Percentiles rank a stretch among this genome's conserved stretches.
These are phyloP conservation scores for Chelonus formosanus DNA, from an alignment of 2,888 invertebrate species.

Conservation along the genomic window DNA sequence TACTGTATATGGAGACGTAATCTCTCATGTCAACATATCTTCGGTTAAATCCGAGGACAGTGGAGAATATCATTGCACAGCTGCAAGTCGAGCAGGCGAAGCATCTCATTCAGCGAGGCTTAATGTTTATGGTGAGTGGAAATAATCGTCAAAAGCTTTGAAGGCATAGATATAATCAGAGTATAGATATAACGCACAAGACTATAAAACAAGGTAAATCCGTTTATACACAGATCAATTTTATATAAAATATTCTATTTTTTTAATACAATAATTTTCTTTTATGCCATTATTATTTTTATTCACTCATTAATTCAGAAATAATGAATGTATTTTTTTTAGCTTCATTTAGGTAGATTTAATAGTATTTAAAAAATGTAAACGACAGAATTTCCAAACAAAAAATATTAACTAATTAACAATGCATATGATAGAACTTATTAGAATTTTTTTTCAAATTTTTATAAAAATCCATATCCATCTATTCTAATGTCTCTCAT, in stretches of 20 bases:
- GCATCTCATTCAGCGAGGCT: slow-evolving; percentile 66
- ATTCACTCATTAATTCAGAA: too few relatives aligned
- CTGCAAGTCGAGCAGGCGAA: slow-evolving; percentile 66
- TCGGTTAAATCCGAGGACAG: slow-evolving; percentile 67
- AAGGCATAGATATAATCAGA: neutral
- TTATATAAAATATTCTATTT: neutral
- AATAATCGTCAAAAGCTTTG: slow-evolving; percentile 11
- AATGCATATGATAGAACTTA: too few relatives aligned
- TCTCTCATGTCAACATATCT: slow-evolving; percentile 67
- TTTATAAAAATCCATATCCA: too few relatives aligned
- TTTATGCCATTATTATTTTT: slow-evolving; percentile 7
- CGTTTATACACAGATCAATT: neutral
- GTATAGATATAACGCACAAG: neutral
- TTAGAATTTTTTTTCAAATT: too few relatives aligned
- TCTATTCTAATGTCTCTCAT: too few relatives aligned
- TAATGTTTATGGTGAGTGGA: slow-evolving; percentile 68
- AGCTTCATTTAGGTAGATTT: too few relatives aligned
- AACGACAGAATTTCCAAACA: too few relatives aligned
- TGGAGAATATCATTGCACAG: slow-evolving; percentile 68
- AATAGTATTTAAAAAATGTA: too few relatives aligned
- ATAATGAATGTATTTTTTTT: too few relatives aligned
- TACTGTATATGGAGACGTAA: slow-evolving; percentile 67
- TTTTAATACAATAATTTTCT: neutral
- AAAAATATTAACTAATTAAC: too few relatives aligned
- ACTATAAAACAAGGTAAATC: slow-evolving; percentile 5